Percentiles rank a stretch among this genome's conserved stretches.
These are phyloP conservation scores for Grantiella picta DNA, from an alignment of 2,113 vertebrate species.

Conservation along the genomic window DNA sequence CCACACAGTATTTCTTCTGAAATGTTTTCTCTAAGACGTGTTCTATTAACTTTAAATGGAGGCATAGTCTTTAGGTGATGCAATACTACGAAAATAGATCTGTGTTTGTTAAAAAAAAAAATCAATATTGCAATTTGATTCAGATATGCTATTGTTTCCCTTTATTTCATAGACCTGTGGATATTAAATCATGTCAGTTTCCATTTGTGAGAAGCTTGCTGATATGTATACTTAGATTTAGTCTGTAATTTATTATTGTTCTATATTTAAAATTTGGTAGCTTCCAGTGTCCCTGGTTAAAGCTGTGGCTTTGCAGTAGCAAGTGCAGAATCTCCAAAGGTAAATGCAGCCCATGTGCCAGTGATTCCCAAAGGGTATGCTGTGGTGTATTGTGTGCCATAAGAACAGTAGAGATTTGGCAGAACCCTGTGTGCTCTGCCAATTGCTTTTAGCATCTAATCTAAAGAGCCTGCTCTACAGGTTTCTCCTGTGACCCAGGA, in stretches of 20 bases:
- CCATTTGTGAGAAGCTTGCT: neutral
- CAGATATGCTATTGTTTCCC: neutral
- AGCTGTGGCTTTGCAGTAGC: neutral
- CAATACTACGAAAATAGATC: neutral
- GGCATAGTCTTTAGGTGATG: neutral
- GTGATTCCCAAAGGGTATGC: neutral
- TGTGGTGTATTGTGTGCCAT: neutral
- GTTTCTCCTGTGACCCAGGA: neutral
- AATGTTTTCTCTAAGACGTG: neutral
- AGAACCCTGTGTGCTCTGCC: neutral
- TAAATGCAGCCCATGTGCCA: neutral
- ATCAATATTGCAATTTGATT: neutral
- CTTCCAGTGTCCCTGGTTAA: neutral
- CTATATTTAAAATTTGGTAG: neutral
- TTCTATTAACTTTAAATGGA: neutral
- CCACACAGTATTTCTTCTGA: neutral
- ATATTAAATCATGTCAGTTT: conserved; percentile 1
- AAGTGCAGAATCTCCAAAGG: neutral
- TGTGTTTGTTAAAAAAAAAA: neutral
- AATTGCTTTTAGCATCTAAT: neutral
- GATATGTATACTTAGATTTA: neutral
- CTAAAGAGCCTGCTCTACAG: neutral
- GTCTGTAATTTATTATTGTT: neutral
- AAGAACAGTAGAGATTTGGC: neutral
- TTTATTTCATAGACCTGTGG: neutral